Base-by-base conservation (phyloP, 2,888 invertebrate genomes). In the Drosophila mimica region DNA sequence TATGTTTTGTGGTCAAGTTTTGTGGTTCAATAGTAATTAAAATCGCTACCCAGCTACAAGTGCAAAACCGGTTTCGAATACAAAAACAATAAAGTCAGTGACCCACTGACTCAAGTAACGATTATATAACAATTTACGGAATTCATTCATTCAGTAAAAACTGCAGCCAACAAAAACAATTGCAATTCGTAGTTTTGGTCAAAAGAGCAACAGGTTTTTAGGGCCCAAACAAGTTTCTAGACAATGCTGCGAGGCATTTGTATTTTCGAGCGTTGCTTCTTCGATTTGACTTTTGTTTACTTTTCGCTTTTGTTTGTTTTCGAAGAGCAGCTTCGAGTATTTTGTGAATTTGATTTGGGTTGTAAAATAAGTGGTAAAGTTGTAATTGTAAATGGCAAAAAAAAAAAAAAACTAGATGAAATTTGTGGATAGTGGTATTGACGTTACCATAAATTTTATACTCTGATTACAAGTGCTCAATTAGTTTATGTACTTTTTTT, bases 51-150 rank as follows among this genome's bases (percentile, higher is more conserved):
- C 56, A 43, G 60, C 46, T 33, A 20, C 17, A 30, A 48, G 20
- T 20, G 11, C 2, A n/a, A 64, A 71, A 76, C 81, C 9, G 63
- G 81, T 69, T 72, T 62, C 33, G 17, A 59, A 30, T 57, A 36
- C 33, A 48, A 54, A 36, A 62, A 38, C 52, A 59, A 53, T 40
- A 64, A 70, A 87, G 87, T 87, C 87, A 89, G 54, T 87, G 90
- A 87, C 87, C 89, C 82, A 87, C 90, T 87, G 87, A 88, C 90
- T 88, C 62, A 76, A 61, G 54, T 70, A 56, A 68, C 54, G 43
- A 75, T 88, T 88, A 70, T 85, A 85, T 82, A 85, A 85, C 80
- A 70, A 58, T 67, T 73, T 58, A 60, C 67, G 67, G 33, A 56
- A 74, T 76, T 77, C 63, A 79, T 88, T 83, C 83, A 87, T 62